A percentile compares a stretch with the other conserved stretches of the same genome.
phyloP scores from a whole-genome alignment of 2,888 invertebrate species.

The Cosmopolites sordidus region DNA sequence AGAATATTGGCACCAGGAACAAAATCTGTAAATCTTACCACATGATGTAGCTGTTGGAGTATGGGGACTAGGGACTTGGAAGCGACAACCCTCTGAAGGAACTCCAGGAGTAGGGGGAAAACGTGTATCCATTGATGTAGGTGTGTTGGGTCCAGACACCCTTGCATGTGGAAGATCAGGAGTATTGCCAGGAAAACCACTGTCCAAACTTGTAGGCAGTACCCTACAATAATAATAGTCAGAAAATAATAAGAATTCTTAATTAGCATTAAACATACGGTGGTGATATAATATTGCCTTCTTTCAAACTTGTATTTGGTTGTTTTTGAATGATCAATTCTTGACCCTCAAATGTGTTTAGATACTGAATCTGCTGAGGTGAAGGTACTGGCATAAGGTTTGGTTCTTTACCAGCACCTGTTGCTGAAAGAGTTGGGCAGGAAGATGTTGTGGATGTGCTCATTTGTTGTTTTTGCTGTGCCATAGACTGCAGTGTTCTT shows the following conservation, averaged over 20 bases:
- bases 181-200: slow-evolving; percentile 46
- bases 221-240: slow-evolving; percentile 32
- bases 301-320: slow-evolving; percentile 84
- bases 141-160: slow-evolving; percentile 53
- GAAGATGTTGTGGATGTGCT: slow-evolving; percentile 43
- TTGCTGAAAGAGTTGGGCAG: slow-evolving; percentile 42
- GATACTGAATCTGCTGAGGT: slow-evolving; percentile 92
- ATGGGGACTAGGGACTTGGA: slow-evolving; percentile 53
- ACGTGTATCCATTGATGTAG: slow-evolving; percentile 49
- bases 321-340: slow-evolving; percentile 95
- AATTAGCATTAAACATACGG: slow-evolving; percentile 57
- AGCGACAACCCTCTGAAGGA: slow-evolving; percentile 48
- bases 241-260: slow-evolving; percentile 15
- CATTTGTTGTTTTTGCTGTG: slow-evolving; percentile 56
- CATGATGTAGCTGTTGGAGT: slow-evolving; percentile 43
- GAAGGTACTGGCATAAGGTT: slow-evolving; percentile 95
- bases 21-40: slow-evolving; percentile 26
- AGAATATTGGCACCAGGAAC: background rate
- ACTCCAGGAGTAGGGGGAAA: slow-evolving; percentile 46
- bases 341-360: slow-evolving; percentile 94
- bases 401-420: slow-evolving; percentile 62
- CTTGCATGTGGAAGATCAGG: slow-evolving; percentile 44
- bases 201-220: slow-evolving; percentile 45
- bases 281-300: slow-evolving; percentile 68
- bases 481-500: slow-evolving; percentile 59